These are phyloP conservation scores for Tragelaphus scriptus DNA, from an alignment of 2,113 vertebrate species.

Conservation along the genomic window DNA sequence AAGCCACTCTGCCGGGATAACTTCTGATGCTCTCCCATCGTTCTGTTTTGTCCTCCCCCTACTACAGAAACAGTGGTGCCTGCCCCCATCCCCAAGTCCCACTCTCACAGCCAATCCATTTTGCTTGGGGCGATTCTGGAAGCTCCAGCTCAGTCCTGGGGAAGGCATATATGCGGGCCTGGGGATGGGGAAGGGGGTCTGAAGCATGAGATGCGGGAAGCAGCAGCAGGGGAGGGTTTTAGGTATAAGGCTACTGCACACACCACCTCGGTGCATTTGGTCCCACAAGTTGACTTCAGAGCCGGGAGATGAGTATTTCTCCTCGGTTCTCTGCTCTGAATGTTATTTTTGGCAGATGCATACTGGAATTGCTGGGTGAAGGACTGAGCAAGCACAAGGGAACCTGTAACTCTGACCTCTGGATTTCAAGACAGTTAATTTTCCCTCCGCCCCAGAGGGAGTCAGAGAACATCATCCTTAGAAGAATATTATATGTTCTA, in stretches of 20 bases:
- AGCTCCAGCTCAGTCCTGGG: not conserved
- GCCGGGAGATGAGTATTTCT: not conserved
- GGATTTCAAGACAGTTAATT: not conserved
- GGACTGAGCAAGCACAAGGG: not conserved
- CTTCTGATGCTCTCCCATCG: not conserved
- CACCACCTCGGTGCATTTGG: not conserved
- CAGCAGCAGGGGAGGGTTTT: not conserved
- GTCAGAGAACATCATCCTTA: not conserved
- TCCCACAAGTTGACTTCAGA: not conserved
- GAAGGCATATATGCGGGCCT: not conserved
- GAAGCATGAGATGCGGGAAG: not conserved
- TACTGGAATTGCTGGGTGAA: not conserved
- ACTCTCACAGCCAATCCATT: not conserved
- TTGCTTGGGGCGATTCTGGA: not conserved
- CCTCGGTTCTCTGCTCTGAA: not conserved
- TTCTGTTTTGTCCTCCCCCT: not conserved
- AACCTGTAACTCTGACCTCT: not conserved
- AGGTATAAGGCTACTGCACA: too few relatives aligned
- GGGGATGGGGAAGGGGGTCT: not conserved
- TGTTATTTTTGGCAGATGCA: not conserved
- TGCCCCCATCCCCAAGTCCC: fast-evolving
- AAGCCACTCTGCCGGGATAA: not conserved
- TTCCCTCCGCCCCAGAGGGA: not conserved
- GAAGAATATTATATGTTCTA: not conserved
- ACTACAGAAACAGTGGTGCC: not conserved